Conservation (phyloP, 2,888 invertebrate genomes). For the Cataglyphis altisquamis region DNA sequence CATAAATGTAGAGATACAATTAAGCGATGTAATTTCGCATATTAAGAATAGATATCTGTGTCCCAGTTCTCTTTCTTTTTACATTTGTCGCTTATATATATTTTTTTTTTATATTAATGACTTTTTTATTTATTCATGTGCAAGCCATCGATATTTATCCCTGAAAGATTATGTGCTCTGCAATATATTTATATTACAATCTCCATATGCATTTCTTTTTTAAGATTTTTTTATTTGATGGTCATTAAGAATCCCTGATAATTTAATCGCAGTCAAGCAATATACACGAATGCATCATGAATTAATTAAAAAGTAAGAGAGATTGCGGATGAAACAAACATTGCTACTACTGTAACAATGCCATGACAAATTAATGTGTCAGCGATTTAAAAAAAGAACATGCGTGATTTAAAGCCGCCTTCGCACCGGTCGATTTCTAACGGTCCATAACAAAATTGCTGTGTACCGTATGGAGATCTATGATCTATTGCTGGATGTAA, state of each 20-base stretch:
- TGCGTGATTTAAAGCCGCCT: conserved; percentile 32
- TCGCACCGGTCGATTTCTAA: conserved; percentile 42
- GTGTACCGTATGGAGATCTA: conserved; percentile 50
- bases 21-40: neutral
- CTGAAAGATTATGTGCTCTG: neutral
- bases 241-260: conserved; percentile 11
- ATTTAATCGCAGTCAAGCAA: conserved; percentile 21
- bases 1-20: neutral
- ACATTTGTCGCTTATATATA: neutral
- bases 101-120: neutral
- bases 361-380: conserved; percentile 61
- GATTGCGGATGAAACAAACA: conserved; percentile 28
- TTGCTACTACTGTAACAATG: conserved; percentile 52
- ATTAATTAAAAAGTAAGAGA: conserved; percentile 53
- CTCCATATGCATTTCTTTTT: neutral
- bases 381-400: conserved; percentile 61
- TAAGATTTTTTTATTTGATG: conserved; percentile 50
- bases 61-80: neutral
- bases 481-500: conserved; percentile 41
- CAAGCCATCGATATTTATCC: neutral
- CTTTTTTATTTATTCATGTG: neutral
- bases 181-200: neutral
- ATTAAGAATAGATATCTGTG: neutral
- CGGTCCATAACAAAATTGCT: conserved; percentile 47
- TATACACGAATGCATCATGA: conserved; percentile 35